phyloP scores from a whole-genome alignment of 2,888 invertebrate genomes.

The Phengaris alcon region DNA sequence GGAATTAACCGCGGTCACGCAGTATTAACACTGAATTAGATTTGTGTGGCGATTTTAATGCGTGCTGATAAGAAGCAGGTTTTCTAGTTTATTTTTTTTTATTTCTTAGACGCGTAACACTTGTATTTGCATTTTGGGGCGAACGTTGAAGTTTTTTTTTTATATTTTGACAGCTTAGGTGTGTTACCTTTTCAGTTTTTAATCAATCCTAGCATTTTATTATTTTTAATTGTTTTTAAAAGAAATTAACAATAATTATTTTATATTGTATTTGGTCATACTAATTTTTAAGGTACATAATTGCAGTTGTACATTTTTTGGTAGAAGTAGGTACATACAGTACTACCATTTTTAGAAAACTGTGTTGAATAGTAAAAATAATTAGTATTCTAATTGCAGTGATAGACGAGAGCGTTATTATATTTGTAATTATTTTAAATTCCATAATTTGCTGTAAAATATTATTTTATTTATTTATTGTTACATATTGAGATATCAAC shows the following conservation, averaged over 20 bases:
- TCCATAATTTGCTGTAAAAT: no score
- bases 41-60: slow-evolving; percentile 69
- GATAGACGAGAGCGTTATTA: not conserved
- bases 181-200: no score
- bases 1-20: slow-evolving; percentile 75
- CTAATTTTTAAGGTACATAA: not conserved
- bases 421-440: no score
- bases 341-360: not conserved
- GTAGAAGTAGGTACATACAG: not conserved
- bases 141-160: no score
- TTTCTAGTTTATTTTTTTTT: slow-evolving; percentile 44
- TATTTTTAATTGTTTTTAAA: no score
- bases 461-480: no score
- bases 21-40: slow-evolving; percentile 76
- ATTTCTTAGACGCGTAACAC: not conserved
- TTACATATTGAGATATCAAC: no score
- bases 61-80: slow-evolving; percentile 55
- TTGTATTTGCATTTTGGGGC: no score
- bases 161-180: no score
- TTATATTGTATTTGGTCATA: not conserved
- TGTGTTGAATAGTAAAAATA: not conserved
- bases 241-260: no score
- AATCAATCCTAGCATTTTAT: no score
- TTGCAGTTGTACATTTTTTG: no score
- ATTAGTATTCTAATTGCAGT: not conserved